Evolutionary conservation across 2,888 invertebrate species (phyloP).

Genomic region (Pachliopta kotzebuea): DNA sequence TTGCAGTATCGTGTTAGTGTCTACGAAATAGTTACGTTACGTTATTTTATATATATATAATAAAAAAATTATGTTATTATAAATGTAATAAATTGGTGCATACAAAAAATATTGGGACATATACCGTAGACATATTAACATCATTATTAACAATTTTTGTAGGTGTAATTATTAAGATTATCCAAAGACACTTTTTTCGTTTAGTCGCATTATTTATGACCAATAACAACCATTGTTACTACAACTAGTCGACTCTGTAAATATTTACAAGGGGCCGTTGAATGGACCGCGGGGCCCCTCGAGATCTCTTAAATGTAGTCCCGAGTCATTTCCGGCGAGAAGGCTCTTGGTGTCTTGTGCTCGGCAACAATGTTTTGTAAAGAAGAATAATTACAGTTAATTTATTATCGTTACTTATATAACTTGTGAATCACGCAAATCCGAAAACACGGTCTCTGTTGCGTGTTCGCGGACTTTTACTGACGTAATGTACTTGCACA

Average conservation of each 20-base stretch:
- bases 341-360: constrained; percentile 34
- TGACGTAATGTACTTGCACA: constrained; percentile 48
- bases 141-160: too few species aligned
- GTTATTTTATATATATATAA: too few species aligned
- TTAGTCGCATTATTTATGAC: neutral
- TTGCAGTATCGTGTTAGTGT: too few species aligned
- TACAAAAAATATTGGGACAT: too few species aligned
- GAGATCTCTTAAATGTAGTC: constrained; percentile 55
- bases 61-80: too few species aligned
- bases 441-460: constrained; percentile 42
- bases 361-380: constrained; percentile 49
- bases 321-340: constrained; percentile 71
- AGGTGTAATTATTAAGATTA: too few species aligned
- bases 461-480: constrained; percentile 54
- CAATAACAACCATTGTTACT: neutral
- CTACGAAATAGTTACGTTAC: too few species aligned
- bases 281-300: constrained; percentile 53
- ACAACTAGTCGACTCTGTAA: constrained; percentile 25
- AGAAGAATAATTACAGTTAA: constrained; percentile 67
- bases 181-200: neutral
- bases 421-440: constrained; percentile 63
- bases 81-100: too few species aligned
- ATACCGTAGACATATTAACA: too few species aligned
- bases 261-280: constrained; percentile 36
- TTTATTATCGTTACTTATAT: constrained; percentile 73